phyloP scores from a whole-genome alignment of 2,113 vertebrate genomes.

The Oxygymnocypris stewartii region DNA sequence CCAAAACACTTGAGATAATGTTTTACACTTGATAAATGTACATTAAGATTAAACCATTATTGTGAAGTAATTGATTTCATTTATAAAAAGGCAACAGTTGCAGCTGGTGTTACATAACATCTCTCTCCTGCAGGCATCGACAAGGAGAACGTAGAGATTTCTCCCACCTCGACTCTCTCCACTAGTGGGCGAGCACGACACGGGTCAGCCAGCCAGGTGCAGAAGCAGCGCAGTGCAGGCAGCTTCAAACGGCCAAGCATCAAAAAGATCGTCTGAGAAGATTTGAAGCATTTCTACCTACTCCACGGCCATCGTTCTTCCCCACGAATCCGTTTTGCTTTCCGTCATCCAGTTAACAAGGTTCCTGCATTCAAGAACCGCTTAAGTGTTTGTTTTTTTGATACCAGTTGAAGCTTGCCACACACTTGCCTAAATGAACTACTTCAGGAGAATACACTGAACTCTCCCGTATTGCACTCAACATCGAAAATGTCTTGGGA shows the following conservation, averaged over 20 bases:
- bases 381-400: slow-evolving; percentile 44
- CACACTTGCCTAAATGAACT: slow-evolving; percentile 13
- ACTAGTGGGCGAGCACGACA: slow-evolving; percentile 91
- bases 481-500: slow-evolving; percentile 9
- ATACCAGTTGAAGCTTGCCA: slow-evolving; percentile 27
- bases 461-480: slow-evolving; percentile 29
- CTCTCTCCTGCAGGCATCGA: slow-evolving; percentile 82
- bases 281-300: slow-evolving; percentile 1
- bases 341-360: slow-evolving; percentile 34
- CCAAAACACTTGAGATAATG: not conserved
- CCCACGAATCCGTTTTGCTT: slow-evolving; percentile 40
- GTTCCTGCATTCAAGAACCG: slow-evolving; percentile 46
- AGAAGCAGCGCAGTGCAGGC: slow-evolving; percentile 96
- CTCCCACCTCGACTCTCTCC: slow-evolving; percentile 88
- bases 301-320: slow-evolving; percentile 30
- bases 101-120: not conserved
- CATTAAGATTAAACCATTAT: not conserved
- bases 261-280: slow-evolving; percentile 94
- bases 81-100: not conserved
- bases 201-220: slow-evolving; percentile 96
- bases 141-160: slow-evolving; percentile 98
- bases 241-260: slow-evolving; percentile 98
- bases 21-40: not conserved
- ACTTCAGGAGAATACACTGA: slow-evolving; percentile 17
- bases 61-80: not conserved